These are phyloP conservation scores for Eolophus roseicapilla DNA, from an alignment of 2,113 vertebrate species.

Conservation along the genomic window DNA sequence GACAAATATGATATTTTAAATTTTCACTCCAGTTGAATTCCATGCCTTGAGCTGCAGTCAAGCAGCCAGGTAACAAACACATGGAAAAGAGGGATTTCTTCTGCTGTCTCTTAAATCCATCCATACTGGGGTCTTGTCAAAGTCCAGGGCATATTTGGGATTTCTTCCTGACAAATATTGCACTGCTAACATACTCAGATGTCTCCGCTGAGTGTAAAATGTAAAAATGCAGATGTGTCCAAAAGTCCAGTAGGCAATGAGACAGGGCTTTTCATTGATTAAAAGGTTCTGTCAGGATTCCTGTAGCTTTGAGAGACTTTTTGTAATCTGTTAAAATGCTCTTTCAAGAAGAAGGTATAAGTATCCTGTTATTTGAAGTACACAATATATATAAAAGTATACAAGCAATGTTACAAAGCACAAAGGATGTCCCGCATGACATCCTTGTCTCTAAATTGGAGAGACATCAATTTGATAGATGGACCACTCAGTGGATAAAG, in stretches of 20 bases:
- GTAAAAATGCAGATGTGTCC: neutral
- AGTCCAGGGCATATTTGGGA: neutral
- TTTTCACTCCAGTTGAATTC: neutral
- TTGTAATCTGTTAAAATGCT: neutral
- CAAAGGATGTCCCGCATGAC: neutral
- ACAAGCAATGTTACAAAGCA: neutral
- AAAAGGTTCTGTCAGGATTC: neutral
- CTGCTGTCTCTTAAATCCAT: neutral
- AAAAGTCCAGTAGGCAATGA: neutral
- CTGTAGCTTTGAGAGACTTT: neutral
- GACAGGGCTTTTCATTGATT: neutral
- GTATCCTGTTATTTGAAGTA: neutral
- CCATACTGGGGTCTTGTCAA: neutral
- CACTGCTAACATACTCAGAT: neutral
- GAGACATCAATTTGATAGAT: too few relatives aligned
- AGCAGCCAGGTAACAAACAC: neutral
- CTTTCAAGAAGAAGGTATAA: neutral
- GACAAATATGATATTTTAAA: neutral
- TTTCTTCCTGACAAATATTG: neutral
- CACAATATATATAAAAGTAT: neutral
- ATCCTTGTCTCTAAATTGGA: too few relatives aligned
- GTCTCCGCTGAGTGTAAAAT: neutral
- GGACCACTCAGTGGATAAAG: too few relatives aligned
- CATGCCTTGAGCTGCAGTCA: neutral
- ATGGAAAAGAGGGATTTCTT: neutral